Evolutionary conservation across 2,888 invertebrate genomes (phyloP).

Genomic region (Orthosia incerta): DNA sequence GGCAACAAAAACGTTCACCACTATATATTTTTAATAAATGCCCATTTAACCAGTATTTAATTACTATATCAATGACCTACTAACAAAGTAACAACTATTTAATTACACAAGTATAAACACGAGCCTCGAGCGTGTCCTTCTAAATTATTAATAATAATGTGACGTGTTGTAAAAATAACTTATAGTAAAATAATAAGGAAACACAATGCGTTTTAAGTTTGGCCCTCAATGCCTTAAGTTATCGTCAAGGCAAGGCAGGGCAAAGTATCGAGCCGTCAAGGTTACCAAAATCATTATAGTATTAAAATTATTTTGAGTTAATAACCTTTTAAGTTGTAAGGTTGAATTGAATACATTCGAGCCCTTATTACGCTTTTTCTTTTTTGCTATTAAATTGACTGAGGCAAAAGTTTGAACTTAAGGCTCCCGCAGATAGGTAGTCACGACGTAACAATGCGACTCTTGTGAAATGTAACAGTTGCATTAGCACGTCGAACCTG

Average conservation of each 20-base stretch:
- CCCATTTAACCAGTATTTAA: background rate
- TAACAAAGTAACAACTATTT: background rate
- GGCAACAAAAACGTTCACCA: background rate
- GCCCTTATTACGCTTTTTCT: background rate
- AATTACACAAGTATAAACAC: slow-evolving; percentile 3
- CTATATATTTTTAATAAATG: background rate
- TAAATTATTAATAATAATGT: slow-evolving; percentile 5
- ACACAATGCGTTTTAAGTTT: slow-evolving; percentile 40
- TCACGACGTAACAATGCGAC: background rate
- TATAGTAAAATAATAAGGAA: slow-evolving; percentile 27
- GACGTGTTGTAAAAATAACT: slow-evolving; percentile 18
- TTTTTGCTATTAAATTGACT: background rate
- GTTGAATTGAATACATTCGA: no score
- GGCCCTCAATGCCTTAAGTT: slow-evolving; percentile 12
- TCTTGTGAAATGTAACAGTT: no score
- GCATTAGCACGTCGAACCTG: background rate
- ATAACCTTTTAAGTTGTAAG: no score
- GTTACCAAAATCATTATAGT: background rate
- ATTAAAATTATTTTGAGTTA: slow-evolving; percentile 4
- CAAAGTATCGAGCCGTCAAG: background rate
- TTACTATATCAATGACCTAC: background rate
- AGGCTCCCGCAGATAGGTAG: background rate
- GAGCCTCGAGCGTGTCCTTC: background rate
- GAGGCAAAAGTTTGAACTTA: background rate
- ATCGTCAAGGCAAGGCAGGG: background rate